phyloP scores from a whole-genome alignment of 1,140 invertebrate species.

The Melitaea cinxia region DNA sequence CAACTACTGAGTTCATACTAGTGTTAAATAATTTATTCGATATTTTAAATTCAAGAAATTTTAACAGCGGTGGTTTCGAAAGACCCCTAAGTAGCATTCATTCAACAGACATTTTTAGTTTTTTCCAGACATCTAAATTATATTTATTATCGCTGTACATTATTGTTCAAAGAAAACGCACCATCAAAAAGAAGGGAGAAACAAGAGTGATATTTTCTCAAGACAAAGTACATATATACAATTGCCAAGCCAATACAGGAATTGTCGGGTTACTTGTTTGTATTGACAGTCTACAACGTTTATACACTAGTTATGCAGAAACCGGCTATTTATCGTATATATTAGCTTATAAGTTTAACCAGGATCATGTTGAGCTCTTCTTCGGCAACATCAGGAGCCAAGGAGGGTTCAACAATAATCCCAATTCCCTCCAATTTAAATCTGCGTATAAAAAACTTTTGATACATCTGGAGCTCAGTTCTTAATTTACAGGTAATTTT shows the following conservation, averaged over 20 bases:
- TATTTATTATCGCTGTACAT: not conserved
- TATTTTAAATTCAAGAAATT: slow-evolving; percentile 13
- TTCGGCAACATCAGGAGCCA: not conserved
- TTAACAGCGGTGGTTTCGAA: not conserved
- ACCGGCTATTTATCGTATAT: not conserved
- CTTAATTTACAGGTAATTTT: slow-evolving; percentile 1
- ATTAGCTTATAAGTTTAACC: not conserved
- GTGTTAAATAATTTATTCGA: slow-evolving; percentile 11
- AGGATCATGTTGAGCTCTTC: not conserved
- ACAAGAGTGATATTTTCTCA: not conserved
- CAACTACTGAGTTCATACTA: slow-evolving; percentile 4
- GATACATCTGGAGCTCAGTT: slow-evolving; percentile 1
- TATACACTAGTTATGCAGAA: not conserved
- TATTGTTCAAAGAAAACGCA: not conserved
- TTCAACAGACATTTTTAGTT: too few species aligned
- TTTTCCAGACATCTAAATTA: not conserved
- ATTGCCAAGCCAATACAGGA: slow-evolving; percentile 8
- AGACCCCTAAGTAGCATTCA: not conserved
- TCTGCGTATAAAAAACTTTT: slow-evolving; percentile 1
- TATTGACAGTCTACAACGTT: not conserved
- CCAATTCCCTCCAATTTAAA: slow-evolving; percentile 6
- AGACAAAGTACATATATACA: not conserved
- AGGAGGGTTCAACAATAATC: not conserved
- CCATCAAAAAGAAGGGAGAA: not conserved
- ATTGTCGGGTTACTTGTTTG: not conserved